A percentile compares a stretch with the other conserved stretches of the same genome.
Conservation (phyloP, 2,113 vertebrate genomes). For the Gymnarchus niloticus region DNA sequence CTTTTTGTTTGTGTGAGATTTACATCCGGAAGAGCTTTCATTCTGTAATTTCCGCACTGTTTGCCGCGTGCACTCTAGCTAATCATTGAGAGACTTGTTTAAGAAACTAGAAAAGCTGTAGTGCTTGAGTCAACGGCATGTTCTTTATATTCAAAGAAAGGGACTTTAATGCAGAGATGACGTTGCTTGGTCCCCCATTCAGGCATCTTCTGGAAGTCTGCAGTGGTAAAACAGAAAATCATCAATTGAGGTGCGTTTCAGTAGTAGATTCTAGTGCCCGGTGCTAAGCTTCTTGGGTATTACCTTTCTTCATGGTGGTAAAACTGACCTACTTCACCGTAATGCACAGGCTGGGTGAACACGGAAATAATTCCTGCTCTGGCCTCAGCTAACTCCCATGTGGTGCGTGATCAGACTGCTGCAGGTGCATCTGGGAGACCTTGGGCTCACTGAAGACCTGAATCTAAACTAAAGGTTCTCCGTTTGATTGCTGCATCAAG, state of each 20-base stretch:
- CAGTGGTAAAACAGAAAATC: not conserved
- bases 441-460: not conserved
- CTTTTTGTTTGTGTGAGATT: not conserved
- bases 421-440: slow-evolving; percentile 26
- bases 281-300: slow-evolving; percentile 5
- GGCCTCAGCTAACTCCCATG: not conserved
- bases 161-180: not conserved
- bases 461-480: not conserved
- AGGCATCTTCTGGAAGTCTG: not conserved
- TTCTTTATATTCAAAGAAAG: not conserved
- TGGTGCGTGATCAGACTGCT: not conserved
- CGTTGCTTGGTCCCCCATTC: not conserved
- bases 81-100: not conserved
- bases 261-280: slow-evolving; percentile 37
- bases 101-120: not conserved
- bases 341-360: slow-evolving; percentile 41
- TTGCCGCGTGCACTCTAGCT: not conserved
- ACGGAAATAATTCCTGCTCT: slow-evolving; percentile 40
- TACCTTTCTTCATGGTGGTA: slow-evolving; percentile 40
- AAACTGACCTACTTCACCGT: slow-evolving; percentile 39
- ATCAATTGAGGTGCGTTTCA: not conserved
- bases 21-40: not conserved
- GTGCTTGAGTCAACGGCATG: not conserved
- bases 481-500: not conserved
- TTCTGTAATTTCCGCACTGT: not conserved